These are phyloP conservation scores for Augiades crinisus DNA, from an alignment of 2,888 invertebrate species.

Conservation along the genomic window DNA sequence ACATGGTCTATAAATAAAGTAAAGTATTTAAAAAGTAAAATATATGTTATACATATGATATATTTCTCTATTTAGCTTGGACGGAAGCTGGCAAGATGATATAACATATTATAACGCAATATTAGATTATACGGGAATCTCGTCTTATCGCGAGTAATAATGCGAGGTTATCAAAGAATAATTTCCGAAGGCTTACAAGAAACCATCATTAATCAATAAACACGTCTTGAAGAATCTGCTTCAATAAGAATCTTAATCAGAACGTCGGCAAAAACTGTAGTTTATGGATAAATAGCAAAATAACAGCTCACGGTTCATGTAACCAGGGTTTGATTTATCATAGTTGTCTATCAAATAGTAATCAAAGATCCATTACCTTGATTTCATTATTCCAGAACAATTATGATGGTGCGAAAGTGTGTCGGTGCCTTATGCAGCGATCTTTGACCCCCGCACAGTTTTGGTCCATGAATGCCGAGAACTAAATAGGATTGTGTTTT, in stretches of 20 bases:
- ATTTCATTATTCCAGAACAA: constrained; percentile 58
- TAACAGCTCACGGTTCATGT: constrained; percentile 32
- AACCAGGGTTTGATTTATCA: constrained; percentile 55
- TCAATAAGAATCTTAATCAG: constrained; percentile 48
- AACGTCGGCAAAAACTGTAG: constrained; percentile 47
- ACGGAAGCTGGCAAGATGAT: too few relatives aligned
- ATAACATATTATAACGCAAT: constrained; percentile 7
- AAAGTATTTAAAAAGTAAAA: too few relatives aligned
- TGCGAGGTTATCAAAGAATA: constrained; percentile 35
- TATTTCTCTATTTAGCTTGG: too few relatives aligned
- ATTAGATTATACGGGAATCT: constrained; percentile 21
- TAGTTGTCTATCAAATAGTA: constrained; percentile 56
- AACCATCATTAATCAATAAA: constrained; percentile 58
- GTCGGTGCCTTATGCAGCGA: constrained; percentile 41
- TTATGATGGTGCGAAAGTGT: constrained; percentile 46
- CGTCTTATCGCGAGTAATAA: constrained; percentile 14
- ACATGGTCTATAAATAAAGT: too few relatives aligned
- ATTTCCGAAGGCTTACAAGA: constrained; percentile 38
- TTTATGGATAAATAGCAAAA: constrained; percentile 40
- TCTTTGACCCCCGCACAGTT: constrained; percentile 40
- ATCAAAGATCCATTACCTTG: constrained; percentile 61
- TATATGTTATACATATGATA: too few relatives aligned
- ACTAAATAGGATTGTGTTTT: constrained; percentile 29
- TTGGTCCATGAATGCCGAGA: constrained; percentile 14
- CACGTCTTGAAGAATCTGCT: constrained; percentile 37